phyloP scores from a whole-genome alignment of 2,888 invertebrate genomes.

The Cryptus viduatorius region DNA sequence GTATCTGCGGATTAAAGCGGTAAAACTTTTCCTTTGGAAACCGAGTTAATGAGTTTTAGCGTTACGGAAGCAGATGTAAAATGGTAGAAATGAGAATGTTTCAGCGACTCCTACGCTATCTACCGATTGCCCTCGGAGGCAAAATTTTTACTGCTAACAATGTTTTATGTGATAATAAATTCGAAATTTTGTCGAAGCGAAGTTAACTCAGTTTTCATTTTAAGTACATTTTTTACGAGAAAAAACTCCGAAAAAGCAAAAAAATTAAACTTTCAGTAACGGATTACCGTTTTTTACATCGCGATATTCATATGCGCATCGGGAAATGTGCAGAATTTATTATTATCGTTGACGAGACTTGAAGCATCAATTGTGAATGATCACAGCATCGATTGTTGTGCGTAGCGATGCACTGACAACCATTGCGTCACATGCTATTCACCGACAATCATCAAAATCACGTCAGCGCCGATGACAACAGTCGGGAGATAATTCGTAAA shows the following conservation, averaged over 20 bases:
- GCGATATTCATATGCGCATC: not conserved
- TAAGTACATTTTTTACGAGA: not conserved
- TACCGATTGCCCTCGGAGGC: no score
- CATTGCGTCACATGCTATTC: conserved; percentile 18
- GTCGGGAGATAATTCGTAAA: conserved; percentile 26
- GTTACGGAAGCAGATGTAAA: no score
- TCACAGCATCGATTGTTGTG: not conserved
- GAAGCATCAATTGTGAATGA: not conserved
- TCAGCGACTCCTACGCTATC: no score
- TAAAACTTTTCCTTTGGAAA: no score
- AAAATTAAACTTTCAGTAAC: not conserved
- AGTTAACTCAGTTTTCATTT: no score
- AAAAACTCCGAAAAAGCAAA: not conserved
- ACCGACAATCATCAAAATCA: conserved; percentile 2
- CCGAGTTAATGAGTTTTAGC: no score
- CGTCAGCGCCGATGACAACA: conserved; percentile 24
- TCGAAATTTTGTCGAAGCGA: no score
- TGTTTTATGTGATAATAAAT: no score
- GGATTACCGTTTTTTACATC: not conserved
- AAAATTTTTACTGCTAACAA: no score
- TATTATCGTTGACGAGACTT: not conserved
- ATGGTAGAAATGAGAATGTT: no score
- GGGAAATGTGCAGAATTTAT: not conserved
- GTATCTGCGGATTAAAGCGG: no score
- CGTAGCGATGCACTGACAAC: not conserved